Percentiles rank a stretch among this genome's conserved stretches.
Conservation (phyloP, 1,140 invertebrate species). For the Heliothis virescens region DNA sequence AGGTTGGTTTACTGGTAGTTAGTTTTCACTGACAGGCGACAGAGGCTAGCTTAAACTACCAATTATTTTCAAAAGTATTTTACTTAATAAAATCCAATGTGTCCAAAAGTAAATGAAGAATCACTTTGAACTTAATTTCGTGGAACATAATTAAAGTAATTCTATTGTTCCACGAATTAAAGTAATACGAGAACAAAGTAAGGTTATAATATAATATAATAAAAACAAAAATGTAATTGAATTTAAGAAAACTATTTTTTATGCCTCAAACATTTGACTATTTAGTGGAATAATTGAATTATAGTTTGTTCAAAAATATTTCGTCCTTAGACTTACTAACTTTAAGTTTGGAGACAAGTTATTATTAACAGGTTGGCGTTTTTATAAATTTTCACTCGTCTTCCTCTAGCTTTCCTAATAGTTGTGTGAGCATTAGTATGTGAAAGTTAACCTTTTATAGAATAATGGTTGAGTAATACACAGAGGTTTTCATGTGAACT, state of each 20-base stretch:
- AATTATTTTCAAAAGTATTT: too few species aligned
- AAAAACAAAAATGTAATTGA: not conserved
- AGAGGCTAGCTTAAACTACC: too few species aligned
- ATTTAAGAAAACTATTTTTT: not conserved
- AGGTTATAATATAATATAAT: not conserved
- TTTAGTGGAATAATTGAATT: not conserved
- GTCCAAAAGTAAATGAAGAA: not conserved
- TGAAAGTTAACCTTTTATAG: not conserved
- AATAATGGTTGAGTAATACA: not conserved
- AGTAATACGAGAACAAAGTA: not conserved
- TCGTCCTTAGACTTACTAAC: too few species aligned
- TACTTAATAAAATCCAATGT: not conserved
- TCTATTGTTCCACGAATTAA: not conserved
- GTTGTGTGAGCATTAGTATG: not conserved
- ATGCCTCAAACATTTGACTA: not conserved
- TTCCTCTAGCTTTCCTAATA: not conserved
- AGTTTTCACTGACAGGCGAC: too few species aligned
- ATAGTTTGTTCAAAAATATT: not conserved
- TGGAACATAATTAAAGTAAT: not conserved
- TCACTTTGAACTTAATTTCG: not conserved
- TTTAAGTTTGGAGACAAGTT: not conserved
- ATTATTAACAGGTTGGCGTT: not conserved
- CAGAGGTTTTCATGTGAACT: conserved; percentile 7
- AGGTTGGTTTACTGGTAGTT: too few species aligned
- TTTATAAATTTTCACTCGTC: not conserved